Evolutionary conservation across 2,888 invertebrate species (phyloP), one percentile per base, ranked within the genome.

Genomic region (Rhamnusium bicolor): DNA sequence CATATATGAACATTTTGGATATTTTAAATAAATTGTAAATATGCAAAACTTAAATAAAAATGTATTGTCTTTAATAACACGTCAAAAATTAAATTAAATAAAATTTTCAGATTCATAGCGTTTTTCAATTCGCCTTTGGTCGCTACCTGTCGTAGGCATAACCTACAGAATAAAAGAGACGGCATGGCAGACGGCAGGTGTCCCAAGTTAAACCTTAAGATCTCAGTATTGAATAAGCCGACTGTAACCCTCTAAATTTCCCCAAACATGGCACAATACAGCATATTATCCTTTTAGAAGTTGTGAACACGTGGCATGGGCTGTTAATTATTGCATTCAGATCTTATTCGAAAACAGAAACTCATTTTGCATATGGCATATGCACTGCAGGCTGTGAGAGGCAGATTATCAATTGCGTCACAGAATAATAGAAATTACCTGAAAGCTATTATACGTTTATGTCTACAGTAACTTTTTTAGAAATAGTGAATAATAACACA

Each of bases 181-280:
- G n/a, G 65, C 53, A 65, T n/a, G n/a, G 65, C 53, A 53, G 53
- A 65, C 53, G 65, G 53, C 65, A 65, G 65, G 65, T 65, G 65
- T 51, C 32, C 53, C n/a, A 51, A 32, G 14, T 49, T 16, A 10
- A 27, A 32, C 24, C 58, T 58, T 58, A 58, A 7, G 16, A 49
- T 24, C 53, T 8, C 65, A 12, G 10, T 10, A 53, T 40, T 65
- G 40, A 19, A 65, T 65, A 53, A 32, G 27, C 65, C 53, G 24
- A 53, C 53, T 53, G n/a, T 53, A 65, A 40, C 27, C 51, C 63
- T n/a, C 53, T 53, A 65, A 53, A 53, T 40, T 32, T 12, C 29
- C 18, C 40, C 40, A 63, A 29, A 65, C 54, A 65, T 53, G 53
- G 53, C 19, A 18, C 29, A 53, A 32, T 53, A 29, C 53, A 27